Evolutionary conservation across 2,113 vertebrate species (phyloP).

Genomic region (Lichenostomus cassidix): DNA sequence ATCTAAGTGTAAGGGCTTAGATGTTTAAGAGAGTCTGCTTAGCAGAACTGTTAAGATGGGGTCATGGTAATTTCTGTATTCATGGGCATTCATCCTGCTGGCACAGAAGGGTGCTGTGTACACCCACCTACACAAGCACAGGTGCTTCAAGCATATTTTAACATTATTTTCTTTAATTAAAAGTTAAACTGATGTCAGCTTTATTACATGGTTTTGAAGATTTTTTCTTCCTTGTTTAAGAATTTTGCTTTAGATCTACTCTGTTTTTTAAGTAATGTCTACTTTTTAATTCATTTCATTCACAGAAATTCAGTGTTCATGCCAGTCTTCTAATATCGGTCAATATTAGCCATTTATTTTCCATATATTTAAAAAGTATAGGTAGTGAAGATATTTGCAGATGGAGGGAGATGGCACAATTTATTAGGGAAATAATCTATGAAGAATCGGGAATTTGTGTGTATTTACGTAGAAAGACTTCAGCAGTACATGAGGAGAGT

Average conservation of each 20-base stretch:
- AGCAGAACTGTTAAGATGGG: background rate
- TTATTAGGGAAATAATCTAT: constrained; percentile 22
- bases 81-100: background rate
- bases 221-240: background rate
- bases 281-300: background rate
- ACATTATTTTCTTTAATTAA: background rate
- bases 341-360: background rate
- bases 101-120: background rate
- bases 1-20: background rate
- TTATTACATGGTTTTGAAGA: background rate
- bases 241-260: background rate
- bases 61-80: background rate
- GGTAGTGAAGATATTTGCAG: background rate
- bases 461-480: background rate
- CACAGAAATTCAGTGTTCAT: background rate
- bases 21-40: background rate
- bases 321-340: background rate
- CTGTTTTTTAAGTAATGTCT: background rate
- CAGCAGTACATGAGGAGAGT: background rate
- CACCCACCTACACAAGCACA: background rate
- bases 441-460: background rate
- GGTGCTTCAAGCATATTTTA: background rate
- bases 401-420: background rate
- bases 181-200: background rate
- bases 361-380: background rate